A percentile compares a stretch with the other conserved stretches of the same genome.
Conservation (phyloP, 2,888 invertebrate genomes). For the Thumatha senex region DNA sequence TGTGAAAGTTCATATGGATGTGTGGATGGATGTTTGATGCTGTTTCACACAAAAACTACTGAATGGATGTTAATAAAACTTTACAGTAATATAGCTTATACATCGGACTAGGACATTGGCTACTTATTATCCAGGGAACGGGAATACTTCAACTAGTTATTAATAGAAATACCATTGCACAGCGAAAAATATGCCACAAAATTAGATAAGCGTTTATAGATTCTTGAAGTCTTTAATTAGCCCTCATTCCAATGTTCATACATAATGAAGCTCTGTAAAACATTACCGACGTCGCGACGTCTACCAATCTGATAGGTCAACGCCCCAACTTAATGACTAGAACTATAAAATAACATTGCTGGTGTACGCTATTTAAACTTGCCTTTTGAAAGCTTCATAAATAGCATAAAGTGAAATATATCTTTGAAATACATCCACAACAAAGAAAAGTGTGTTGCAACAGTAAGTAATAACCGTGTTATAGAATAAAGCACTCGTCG, state of each 20-base stretch:
- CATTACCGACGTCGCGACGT: slow-evolving; percentile 42
- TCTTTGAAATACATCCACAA: not conserved
- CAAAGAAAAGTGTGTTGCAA: not conserved
- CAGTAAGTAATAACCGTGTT: not conserved
- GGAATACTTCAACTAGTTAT: too few species aligned
- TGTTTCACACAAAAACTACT: too few species aligned
- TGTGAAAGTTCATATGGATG: too few species aligned
- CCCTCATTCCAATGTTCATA: slow-evolving; percentile 10
- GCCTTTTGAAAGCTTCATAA: not conserved
- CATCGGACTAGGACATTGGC: too few species aligned
- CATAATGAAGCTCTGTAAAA: slow-evolving; percentile 30
- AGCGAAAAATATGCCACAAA: not conserved
- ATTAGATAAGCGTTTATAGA: not conserved
- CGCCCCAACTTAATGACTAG: slow-evolving; percentile 44
- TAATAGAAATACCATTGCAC: too few species aligned
- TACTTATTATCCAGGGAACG: too few species aligned
- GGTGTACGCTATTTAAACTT: not conserved
- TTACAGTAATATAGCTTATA: too few species aligned
- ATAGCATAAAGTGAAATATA: not conserved
- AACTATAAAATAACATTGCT: slow-evolving; percentile 41
- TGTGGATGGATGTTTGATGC: too few species aligned
- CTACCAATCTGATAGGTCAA: slow-evolving; percentile 46
- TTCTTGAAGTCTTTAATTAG: slow-evolving; percentile 7
- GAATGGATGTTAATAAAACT: too few species aligned
- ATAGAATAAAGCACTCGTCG: too few species aligned